A percentile compares a stretch with the other conserved stretches of the same genome.
phyloP scores from a whole-genome alignment of 2,888 invertebrate genomes.

The Kryphioiulus occultus region DNA sequence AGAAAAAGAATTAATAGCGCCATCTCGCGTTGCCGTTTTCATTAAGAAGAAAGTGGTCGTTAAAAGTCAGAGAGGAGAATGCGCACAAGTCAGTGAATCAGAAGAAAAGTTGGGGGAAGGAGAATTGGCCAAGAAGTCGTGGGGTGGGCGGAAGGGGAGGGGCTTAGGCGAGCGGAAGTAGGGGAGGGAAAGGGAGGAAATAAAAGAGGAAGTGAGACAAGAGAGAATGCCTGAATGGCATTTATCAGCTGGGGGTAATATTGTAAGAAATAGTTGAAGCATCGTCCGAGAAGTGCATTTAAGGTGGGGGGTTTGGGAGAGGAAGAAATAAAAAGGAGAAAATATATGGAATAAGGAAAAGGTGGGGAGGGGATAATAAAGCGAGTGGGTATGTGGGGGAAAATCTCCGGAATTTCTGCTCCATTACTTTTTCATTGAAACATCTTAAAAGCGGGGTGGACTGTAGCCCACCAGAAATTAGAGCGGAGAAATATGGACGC shows the following conservation, averaged over 20 bases:
- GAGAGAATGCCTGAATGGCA: conserved; percentile 31
- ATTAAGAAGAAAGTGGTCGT: conserved; percentile 36
- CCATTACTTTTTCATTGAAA: conserved; percentile 35
- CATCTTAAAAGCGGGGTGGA: background rate
- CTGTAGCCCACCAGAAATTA: background rate
- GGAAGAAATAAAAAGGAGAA: background rate
- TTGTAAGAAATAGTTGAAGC: conserved; percentile 35
- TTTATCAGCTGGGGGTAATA: conserved; percentile 23
- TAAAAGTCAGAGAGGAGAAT: conserved; percentile 32
- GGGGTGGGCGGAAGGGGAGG: background rate
- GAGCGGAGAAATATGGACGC: background rate
- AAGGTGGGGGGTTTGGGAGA: background rate
- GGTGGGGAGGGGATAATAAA: conserved; percentile 22
- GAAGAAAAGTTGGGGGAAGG: background rate
- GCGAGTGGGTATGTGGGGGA: background rate
- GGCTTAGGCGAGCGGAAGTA: background rate
- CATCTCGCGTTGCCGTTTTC: conserved; percentile 36
- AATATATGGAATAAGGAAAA: conserved; percentile 4
- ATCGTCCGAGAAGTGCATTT: conserved; percentile 13
- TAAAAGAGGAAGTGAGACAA: conserved; percentile 35
- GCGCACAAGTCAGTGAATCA: conserved; percentile 2
- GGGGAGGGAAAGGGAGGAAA: conserved; percentile 17
- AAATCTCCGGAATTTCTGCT: background rate
- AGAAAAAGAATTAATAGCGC: conserved; percentile 25
- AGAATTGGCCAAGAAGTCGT: background rate